These are phyloP conservation scores for Clavelina lepadiformis DNA, from an alignment of 23 tunicate species.

Conservation along the genomic window DNA sequence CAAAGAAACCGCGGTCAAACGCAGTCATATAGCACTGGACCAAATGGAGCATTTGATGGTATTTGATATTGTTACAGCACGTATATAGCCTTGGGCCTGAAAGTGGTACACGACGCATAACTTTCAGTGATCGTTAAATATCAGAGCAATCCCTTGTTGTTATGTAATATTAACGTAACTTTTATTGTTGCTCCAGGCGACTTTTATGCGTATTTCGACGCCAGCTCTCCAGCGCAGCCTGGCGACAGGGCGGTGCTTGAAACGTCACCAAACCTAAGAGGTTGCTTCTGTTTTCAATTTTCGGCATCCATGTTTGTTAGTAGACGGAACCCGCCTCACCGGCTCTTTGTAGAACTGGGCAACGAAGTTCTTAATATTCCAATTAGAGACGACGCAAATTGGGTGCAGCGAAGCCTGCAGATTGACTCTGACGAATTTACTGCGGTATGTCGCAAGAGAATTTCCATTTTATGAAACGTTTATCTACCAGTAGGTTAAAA, in stretches of 20 bases:
- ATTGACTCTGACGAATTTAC: background rate
- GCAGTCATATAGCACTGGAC: slow-evolving; percentile 22
- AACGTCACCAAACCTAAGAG: slow-evolving; percentile 4
- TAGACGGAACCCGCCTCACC: too few relatives aligned
- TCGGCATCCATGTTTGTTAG: background rate
- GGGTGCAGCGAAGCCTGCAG: slow-evolving; percentile 3
- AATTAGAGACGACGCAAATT: too few relatives aligned
- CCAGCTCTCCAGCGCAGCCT: slow-evolving; percentile 32
- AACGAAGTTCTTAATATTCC: background rate
- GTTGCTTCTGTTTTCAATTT: slow-evolving; percentile 39
- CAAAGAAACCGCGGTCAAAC: slow-evolving; percentile 13
- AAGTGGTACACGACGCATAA: background rate
- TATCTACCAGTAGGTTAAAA: too few relatives aligned
- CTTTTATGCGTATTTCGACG: slow-evolving; percentile 50
- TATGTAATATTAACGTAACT: too few relatives aligned
- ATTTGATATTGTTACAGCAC: too few relatives aligned
- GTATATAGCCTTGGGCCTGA: too few relatives aligned
- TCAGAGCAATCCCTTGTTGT: background rate
- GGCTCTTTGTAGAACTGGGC: slow-evolving; percentile 11
- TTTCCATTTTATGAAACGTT: too few relatives aligned
- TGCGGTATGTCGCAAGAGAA: too few relatives aligned
- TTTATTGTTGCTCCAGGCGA: slow-evolving; percentile 20
- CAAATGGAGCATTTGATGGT: slow-evolving; percentile 21
- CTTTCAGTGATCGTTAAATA: background rate
- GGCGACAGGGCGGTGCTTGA: slow-evolving; percentile 29